phyloP scores from a whole-genome alignment of 2,113 vertebrate species.

The Sterrhoptilus dennistouni region DNA sequence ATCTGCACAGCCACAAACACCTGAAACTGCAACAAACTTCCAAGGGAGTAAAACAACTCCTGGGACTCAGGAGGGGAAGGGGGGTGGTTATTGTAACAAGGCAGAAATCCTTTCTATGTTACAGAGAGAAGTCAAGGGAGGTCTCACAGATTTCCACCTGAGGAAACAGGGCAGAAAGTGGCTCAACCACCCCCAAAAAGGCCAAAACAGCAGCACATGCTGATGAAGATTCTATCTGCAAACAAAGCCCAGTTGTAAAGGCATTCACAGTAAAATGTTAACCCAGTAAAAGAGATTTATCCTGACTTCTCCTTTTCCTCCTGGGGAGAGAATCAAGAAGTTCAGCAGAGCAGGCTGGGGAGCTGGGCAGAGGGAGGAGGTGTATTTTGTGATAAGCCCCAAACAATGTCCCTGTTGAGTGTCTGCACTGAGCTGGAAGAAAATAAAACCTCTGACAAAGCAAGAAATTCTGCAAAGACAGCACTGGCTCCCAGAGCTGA shows the following conservation, averaged over 20 bases:
- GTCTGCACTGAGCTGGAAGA: neutral
- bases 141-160: neutral
- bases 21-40: neutral
- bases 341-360: neutral
- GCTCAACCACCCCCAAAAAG: neutral
- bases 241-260: neutral
- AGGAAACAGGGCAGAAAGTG: neutral
- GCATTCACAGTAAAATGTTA: neutral
- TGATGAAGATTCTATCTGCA: neutral
- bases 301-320: neutral
- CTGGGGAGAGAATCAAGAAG: neutral
- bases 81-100: accelerated
- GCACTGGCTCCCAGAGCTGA: conserved; percentile 6
- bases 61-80: neutral
- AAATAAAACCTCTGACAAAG: conserved; percentile 37
- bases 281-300: neutral
- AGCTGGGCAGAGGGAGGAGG: neutral
- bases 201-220: neutral
- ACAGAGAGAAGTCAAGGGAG: neutral
- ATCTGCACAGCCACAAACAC: neutral
- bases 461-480: conserved; percentile 52
- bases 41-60: neutral
- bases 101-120: neutral
- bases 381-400: conserved; percentile 23
- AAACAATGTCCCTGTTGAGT: conserved; percentile 26